Evolutionary conservation across 2,113 vertebrate species (phyloP).

Genomic region (Pongo abelii): DNA sequence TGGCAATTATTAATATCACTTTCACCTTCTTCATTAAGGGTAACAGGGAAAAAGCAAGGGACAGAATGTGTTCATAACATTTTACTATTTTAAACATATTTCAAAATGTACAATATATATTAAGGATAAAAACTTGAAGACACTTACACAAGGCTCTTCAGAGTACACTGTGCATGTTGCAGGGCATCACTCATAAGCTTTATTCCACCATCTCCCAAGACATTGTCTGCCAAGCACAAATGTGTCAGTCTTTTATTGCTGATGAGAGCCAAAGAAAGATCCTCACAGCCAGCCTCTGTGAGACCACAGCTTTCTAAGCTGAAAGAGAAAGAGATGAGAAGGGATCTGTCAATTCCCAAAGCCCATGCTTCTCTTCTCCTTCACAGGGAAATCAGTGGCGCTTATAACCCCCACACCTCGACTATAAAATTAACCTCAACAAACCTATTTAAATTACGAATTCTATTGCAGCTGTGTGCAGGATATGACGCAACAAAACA

Average conservation of each 20-base stretch:
- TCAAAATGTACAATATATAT: neutral
- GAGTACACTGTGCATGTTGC: conserved; percentile 54
- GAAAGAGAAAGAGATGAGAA: conserved; percentile 34
- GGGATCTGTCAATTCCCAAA: neutral
- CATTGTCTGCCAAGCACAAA: conserved; percentile 65
- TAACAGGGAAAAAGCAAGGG: neutral
- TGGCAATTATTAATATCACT: neutral
- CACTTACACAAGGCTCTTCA: conserved; percentile 75
- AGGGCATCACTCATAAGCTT: conserved; percentile 60
- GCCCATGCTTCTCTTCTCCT: neutral
- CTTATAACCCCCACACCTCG: neutral
- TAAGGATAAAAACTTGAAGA: neutral
- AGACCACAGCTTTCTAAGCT: conserved; percentile 70
- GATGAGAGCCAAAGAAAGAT: conserved; percentile 56
- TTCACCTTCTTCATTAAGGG: neutral
- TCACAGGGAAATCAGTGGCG: neutral
- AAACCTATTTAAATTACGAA: conserved; percentile 29
- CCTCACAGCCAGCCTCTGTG: conserved; percentile 50
- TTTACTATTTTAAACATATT: conserved; percentile 18
- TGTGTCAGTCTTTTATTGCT: conserved; percentile 65
- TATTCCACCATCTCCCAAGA: conserved; percentile 60
- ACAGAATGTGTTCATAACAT: neutral
- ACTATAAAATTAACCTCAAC: neutral
- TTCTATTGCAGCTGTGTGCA: neutral
- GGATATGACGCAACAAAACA: neutral